Percentiles rank a stretch among this genome's conserved stretches.
Evolutionary conservation across 1,140 invertebrate species (phyloP).

Genomic region (Heliothis subflexa): DNA sequence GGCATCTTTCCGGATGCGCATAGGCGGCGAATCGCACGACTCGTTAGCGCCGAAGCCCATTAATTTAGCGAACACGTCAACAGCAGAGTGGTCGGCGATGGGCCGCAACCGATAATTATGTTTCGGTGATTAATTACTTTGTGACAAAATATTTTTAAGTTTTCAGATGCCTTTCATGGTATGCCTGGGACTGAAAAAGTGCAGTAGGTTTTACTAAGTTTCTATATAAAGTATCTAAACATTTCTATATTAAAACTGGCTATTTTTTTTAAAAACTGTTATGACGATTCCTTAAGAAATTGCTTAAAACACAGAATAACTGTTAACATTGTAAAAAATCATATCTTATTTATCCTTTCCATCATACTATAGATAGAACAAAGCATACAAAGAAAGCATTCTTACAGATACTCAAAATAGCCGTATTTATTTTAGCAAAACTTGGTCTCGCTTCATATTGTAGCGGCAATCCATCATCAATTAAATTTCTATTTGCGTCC

Average conservation of each 20-base stretch:
- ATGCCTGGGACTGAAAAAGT: not conserved
- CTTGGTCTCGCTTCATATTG: not conserved
- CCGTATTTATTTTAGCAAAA: slow-evolving; percentile 4
- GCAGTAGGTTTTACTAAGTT: not conserved
- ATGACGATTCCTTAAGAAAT: not conserved
- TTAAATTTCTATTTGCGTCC: slow-evolving; percentile 55
- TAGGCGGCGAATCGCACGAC: slow-evolving; percentile 64
- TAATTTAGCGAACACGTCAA: slow-evolving; percentile 73
- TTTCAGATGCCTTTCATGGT: slow-evolving; percentile 24
- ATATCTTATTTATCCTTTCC: not conserved
- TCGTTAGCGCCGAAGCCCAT: slow-evolving; percentile 62
- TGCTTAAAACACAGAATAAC: not conserved
- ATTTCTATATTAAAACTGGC: too few species aligned
- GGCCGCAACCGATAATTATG: slow-evolving; percentile 56
- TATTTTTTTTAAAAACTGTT: too few species aligned
- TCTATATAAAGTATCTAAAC: too few species aligned
- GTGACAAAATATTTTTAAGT: slow-evolving; percentile 10
- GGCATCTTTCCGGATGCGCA: slow-evolving; percentile 59
- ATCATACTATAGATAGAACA: not conserved
- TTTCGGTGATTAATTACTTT: slow-evolving; percentile 56
- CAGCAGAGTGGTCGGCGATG: slow-evolving; percentile 67
- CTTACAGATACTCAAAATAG: not conserved
- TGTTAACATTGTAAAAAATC: not conserved
- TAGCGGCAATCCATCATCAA: slow-evolving; percentile 53
- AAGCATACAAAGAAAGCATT: not conserved